Percentiles rank a stretch among this genome's conserved stretches.
phyloP scores from a whole-genome alignment of 2,888 invertebrate genomes.

The Orgyia antiqua region DNA sequence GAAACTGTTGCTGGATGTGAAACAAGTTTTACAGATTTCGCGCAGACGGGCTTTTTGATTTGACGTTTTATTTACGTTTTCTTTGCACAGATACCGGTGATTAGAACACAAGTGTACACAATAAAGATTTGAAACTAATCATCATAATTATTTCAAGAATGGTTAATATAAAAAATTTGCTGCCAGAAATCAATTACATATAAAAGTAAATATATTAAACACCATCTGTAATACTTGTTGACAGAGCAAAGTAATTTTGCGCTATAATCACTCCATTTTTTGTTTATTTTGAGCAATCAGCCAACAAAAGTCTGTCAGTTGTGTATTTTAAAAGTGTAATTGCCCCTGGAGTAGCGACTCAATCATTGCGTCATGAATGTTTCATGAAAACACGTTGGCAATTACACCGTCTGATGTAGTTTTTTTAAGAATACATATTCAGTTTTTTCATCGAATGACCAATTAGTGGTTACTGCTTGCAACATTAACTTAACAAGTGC shows the following conservation, averaged over 20 bases:
- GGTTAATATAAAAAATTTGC: not conserved
- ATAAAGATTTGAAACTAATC: not conserved
- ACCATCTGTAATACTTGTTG: constrained; percentile 3
- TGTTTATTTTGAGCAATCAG: constrained; percentile 24
- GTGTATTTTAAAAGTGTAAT: constrained; percentile 44
- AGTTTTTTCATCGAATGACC: constrained; percentile 45
- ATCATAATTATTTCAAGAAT: not conserved
- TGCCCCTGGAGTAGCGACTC: constrained; percentile 45
- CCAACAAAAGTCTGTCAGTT: constrained; percentile 21
- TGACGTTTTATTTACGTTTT: constrained; percentile 38
- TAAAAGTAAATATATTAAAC: constrained; percentile 4
- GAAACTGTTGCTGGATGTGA: constrained; percentile 63
- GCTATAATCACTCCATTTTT: constrained; percentile 19
- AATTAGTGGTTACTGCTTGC: constrained; percentile 48
- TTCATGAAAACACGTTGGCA: constrained; percentile 58
- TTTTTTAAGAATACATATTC: constrained; percentile 25
- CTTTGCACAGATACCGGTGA: constrained; percentile 3
- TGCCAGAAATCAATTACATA: no score
- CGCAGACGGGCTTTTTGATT: constrained; percentile 54
- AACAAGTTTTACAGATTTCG: constrained; percentile 75
- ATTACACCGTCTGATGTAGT: constrained; percentile 39
- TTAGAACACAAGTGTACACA: constrained; percentile 2
- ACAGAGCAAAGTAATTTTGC: constrained; percentile 12
- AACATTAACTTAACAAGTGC: constrained; percentile 17
- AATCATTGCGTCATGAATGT: constrained; percentile 62